These are phyloP conservation scores for Furcula furcula DNA, from an alignment of 2,888 invertebrate genomes.

Conservation along the genomic window DNA sequence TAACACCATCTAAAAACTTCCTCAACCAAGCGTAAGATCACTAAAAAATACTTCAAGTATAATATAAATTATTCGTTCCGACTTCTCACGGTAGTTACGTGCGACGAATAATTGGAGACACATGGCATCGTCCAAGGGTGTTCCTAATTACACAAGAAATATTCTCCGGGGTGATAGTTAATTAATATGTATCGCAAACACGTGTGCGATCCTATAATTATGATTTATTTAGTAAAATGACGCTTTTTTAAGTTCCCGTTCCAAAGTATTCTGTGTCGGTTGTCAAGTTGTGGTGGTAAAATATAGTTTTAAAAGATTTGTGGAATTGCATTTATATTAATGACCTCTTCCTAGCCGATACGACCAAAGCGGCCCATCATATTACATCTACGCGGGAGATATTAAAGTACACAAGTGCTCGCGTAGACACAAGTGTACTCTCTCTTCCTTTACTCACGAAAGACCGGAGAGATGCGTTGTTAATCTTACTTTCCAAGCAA, in stretches of 20 bases:
- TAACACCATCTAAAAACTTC: too few species aligned
- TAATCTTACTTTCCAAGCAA: too few species aligned
- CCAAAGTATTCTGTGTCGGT: conserved; percentile 24
- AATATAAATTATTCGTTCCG: conserved; percentile 17
- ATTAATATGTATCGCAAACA: conserved; percentile 52
- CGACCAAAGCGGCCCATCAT: too few species aligned
- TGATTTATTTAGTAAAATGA: conserved; percentile 44
- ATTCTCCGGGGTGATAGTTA: conserved; percentile 51
- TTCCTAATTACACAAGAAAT: conserved; percentile 61
- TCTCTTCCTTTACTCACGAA: too few species aligned
- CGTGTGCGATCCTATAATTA: conserved; percentile 50
- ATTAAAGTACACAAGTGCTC: too few species aligned
- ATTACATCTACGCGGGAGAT: too few species aligned
- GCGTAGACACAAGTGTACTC: too few species aligned
- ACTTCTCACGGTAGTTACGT: conserved; percentile 54
- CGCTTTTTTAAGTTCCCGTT: conserved; percentile 21
- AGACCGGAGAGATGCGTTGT: too few species aligned
- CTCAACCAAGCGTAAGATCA: not conserved
- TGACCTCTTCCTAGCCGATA: too few species aligned
- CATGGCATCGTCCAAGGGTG: conserved; percentile 42
- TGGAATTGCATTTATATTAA: too few species aligned
- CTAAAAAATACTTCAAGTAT: conserved; percentile 15
- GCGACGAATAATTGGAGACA: conserved; percentile 59
- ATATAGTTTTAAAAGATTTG: too few species aligned
- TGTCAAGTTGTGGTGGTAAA: too few species aligned